These are phyloP conservation scores for Tetragnatha versicolor DNA, from an alignment of 1,140 invertebrate genomes.

Conservation along the genomic window DNA sequence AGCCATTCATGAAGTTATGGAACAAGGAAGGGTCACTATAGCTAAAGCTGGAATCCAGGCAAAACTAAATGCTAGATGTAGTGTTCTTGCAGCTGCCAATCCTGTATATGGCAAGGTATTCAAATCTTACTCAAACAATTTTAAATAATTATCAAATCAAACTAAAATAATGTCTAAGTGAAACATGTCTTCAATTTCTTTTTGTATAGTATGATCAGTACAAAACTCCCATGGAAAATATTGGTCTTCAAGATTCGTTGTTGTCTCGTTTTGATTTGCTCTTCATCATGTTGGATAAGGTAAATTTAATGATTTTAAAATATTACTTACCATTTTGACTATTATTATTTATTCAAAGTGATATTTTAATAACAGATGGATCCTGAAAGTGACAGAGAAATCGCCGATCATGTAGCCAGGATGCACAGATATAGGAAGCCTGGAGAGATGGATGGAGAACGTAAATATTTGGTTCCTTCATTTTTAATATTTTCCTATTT, in stretches of 20 bases:
- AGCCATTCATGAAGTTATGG: constrained; percentile 99
- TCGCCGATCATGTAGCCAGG: constrained; percentile 95
- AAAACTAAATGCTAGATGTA: constrained; percentile 95
- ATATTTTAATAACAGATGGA: constrained; percentile 69
- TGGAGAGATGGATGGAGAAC: constrained; percentile 91
- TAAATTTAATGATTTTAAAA: constrained; percentile 53
- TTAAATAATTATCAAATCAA: no score
- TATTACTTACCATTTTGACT: background rate
- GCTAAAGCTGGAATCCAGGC: constrained; percentile 99
- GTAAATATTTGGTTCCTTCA: constrained; percentile 59
- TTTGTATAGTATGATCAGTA: constrained; percentile 91
- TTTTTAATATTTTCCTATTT: background rate
- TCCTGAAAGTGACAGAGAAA: constrained; percentile 86
- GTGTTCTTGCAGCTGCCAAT: constrained; percentile 98
- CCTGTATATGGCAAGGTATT: constrained; percentile 97
- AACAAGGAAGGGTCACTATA: constrained; percentile 94
- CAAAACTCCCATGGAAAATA: constrained; percentile 99
- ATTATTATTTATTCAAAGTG: background rate
- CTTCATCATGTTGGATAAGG: constrained; percentile 95
- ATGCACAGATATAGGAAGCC: constrained; percentile 95
- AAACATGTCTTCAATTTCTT: constrained; percentile 57
- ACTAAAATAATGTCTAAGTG: no score
- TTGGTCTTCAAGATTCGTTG: constrained; percentile 95
- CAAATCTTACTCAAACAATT: no score
- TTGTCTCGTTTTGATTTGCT: constrained; percentile 98